Conservation (phyloP, 2,797 vertebrate species). For the Spea hammondii region DNA sequence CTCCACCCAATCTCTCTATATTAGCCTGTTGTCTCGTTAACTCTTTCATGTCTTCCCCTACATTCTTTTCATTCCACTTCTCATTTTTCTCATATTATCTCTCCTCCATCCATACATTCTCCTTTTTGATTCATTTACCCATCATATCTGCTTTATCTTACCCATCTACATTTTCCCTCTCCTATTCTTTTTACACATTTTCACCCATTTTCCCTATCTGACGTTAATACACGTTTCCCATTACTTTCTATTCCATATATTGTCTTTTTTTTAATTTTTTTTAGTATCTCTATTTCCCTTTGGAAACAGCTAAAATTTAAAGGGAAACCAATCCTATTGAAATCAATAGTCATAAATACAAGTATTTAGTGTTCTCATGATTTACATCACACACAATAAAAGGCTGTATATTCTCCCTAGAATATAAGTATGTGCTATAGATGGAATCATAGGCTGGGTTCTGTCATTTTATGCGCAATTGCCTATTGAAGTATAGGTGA, state of each 20-base stretch:
- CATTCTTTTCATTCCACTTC: not conserved
- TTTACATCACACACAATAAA: too few species aligned
- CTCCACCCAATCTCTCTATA: not conserved
- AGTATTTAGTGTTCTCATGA: too few species aligned
- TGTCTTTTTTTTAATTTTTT: too few species aligned
- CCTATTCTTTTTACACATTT: not conserved
- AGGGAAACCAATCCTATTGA: too few species aligned
- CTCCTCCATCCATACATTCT: not conserved
- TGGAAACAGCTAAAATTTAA: too few species aligned
- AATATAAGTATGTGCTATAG: too few species aligned
- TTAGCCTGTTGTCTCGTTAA: not conserved
- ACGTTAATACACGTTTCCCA: not conserved
- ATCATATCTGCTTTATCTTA: not conserved
- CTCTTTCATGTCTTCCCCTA: not conserved
- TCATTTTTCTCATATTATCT: not conserved
- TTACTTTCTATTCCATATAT: not conserved
- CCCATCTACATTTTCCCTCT: not conserved
- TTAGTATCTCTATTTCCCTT: not conserved
- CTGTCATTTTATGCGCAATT: too few species aligned
- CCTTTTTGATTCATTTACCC: not conserved
- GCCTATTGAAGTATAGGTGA: too few species aligned
- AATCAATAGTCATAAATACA: too few species aligned
- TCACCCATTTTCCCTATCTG: not conserved
- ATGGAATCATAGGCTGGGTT: too few species aligned
- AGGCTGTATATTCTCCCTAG: too few species aligned